phyloP scores from a whole-genome alignment of 2,888 invertebrate species.

The Drosophila monieri region DNA sequence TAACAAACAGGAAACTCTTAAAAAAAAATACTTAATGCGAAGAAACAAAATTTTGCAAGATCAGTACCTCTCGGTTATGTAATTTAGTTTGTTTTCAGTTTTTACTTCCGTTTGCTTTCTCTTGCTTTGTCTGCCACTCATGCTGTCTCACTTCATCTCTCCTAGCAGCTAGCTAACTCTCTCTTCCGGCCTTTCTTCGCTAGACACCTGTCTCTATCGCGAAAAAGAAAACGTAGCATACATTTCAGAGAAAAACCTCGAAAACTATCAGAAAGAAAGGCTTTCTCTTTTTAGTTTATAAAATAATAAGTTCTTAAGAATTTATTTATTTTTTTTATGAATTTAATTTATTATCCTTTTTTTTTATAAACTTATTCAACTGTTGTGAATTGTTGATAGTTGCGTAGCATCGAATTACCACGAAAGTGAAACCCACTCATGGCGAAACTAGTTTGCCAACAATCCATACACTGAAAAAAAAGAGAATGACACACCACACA shows the following conservation, averaged over 20 bases:
- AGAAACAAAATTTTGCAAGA: conserved; percentile 41
- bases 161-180: conserved; percentile 17
- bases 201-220: conserved; percentile 24
- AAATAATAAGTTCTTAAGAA: not conserved
- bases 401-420: conserved; percentile 36
- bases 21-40: conserved; percentile 49
- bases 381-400: conserved; percentile 38
- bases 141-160: conserved; percentile 34
- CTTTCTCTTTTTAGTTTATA: not conserved
- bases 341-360: conserved; percentile 6
- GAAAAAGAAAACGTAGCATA: conserved; percentile 10
- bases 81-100: conserved; percentile 15
- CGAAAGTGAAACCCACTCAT: conserved; percentile 9
- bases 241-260: conserved; percentile 3
- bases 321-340: conserved; percentile 4
- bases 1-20: conserved; percentile 17
- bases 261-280: not conserved
- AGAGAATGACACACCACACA: conserved; percentile 8
- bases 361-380: conserved; percentile 3
- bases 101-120: conserved; percentile 41
- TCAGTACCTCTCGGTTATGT: conserved; percentile 35
- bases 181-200: conserved; percentile 18
- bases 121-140: conserved; percentile 41
- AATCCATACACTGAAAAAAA: conserved; percentile 11
- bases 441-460: conserved; percentile 21